Percentiles rank a stretch among this genome's conserved stretches.
Conservation (phyloP, 2,797 vertebrate genomes). For the Sitta carolinensis region DNA sequence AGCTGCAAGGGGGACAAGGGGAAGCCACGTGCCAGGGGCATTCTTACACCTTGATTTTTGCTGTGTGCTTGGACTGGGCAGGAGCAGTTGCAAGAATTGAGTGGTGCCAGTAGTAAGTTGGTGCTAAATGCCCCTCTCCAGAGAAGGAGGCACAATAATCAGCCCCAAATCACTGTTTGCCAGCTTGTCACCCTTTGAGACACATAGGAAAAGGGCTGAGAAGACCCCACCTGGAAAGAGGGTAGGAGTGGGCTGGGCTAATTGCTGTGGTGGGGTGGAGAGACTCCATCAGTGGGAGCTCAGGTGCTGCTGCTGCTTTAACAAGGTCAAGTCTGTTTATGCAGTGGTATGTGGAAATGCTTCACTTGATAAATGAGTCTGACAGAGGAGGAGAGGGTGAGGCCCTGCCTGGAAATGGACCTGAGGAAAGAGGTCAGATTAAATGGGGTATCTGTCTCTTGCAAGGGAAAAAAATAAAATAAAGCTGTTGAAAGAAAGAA, state of each 20-base stretch:
- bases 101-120: neutral
- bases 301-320: constrained; percentile 55
- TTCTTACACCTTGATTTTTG: neutral
- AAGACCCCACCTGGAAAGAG: neutral
- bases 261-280: neutral
- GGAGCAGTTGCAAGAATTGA: neutral
- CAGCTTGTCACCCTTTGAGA: neutral
- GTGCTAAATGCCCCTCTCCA: neutral
- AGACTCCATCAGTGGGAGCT: neutral
- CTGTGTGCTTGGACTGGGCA: neutral
- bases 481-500: constrained; percentile 45
- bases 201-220: rapidly evolving
- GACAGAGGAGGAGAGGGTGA: constrained; percentile 22
- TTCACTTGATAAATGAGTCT: constrained; percentile 44
- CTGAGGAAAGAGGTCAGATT: constrained; percentile 36
- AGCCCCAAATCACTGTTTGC: neutral
- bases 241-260: neutral
- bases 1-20: neutral
- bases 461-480: neutral
- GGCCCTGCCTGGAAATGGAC: constrained; percentile 38
- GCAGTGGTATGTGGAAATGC: constrained; percentile 42
- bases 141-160: neutral
- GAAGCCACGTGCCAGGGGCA: rapidly evolving
- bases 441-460: constrained; percentile 31
- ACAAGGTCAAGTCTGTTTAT: constrained; percentile 54